Conservation (phyloP, 37 sponge, comb jelly and placozoan species). For the Cliona cf. orientalis region DNA sequence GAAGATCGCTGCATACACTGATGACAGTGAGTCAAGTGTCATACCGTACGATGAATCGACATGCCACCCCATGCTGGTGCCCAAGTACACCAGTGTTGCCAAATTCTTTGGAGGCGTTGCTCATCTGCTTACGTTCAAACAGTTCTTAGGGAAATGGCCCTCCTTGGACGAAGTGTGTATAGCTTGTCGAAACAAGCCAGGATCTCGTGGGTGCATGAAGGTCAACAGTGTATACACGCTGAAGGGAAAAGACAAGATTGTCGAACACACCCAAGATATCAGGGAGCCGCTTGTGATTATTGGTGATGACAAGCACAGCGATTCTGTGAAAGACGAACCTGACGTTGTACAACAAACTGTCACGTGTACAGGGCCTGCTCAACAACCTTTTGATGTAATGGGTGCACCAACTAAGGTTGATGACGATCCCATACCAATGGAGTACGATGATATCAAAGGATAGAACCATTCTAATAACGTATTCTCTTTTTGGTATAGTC, state of each 20-base stretch:
- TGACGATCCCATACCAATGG: no score
- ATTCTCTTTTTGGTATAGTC: no score
- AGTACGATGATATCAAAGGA: no score
- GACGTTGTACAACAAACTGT: no score
- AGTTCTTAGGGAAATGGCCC: conserved; percentile 4
- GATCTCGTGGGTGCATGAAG: neutral
- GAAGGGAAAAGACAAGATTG: neutral
- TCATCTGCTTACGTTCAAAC: conserved; percentile 13
- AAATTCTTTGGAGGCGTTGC: conserved; percentile 20
- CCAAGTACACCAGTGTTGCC: conserved; percentile 6
- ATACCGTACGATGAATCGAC: conserved; percentile 13
- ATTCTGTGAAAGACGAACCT: no score
- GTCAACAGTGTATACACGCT: neutral
- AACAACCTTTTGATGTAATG: no score
- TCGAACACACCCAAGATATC: neutral
- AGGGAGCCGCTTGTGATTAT: neutral
- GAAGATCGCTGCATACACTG: neutral
- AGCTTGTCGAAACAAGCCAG: neutral
- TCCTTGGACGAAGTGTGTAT: neutral
- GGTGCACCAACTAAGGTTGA: no score
- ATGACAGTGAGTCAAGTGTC: neutral
- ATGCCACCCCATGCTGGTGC: conserved; percentile 29
- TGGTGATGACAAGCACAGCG: neutral
- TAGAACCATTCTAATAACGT: no score
- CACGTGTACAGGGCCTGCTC: no score